These are phyloP conservation scores for Sycophaga agraensis DNA, from an alignment of 1,140 invertebrate genomes.

Conservation along the genomic window DNA sequence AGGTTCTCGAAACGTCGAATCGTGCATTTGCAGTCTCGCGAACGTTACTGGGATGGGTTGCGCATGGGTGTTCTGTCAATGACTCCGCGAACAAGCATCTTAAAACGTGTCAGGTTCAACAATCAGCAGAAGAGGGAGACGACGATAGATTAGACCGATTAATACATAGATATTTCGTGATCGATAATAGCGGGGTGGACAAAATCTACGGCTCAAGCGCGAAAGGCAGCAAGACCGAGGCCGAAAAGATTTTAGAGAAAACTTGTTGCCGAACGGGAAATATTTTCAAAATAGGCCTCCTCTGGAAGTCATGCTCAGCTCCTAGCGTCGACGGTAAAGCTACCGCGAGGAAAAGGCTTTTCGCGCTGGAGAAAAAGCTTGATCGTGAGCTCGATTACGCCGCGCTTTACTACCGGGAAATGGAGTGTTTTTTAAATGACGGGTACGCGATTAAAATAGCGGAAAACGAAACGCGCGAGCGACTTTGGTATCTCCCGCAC, in stretches of 20 bases:
- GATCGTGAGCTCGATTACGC: conserved; percentile 9
- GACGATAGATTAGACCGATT: conserved; percentile 16
- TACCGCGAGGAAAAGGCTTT: conserved; percentile 9
- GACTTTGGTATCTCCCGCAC: conserved; percentile 37
- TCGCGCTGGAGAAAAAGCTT: conserved; percentile 10
- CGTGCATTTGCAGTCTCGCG: conserved; percentile 4
- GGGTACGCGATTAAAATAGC: conserved; percentile 28
- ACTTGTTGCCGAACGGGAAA: conserved; percentile 8
- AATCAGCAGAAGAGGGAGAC: not conserved
- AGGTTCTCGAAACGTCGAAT: not conserved
- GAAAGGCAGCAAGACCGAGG: no score
- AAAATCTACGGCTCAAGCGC: no score
- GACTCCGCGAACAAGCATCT: no score
- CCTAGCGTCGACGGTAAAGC: not conserved
- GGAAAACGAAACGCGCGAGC: not conserved
- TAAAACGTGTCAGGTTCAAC: no score
- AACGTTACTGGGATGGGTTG: conserved; percentile 26
- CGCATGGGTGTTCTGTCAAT: conserved; percentile 21
- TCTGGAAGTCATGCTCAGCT: conserved; percentile 15
- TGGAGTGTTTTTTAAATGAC: conserved; percentile 25
- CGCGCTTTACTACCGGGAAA: conserved; percentile 12
- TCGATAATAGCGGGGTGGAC: conserved; percentile 22
- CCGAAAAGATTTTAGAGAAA: conserved; percentile 6
- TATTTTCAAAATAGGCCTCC: conserved; percentile 29
- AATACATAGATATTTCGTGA: conserved; percentile 13